Evolutionary conservation across 37 sponge, comb jelly and placozoan species (phyloP), one percentile per base, ranked within the genome.

Genomic region (Theonella swinhoei): DNA sequence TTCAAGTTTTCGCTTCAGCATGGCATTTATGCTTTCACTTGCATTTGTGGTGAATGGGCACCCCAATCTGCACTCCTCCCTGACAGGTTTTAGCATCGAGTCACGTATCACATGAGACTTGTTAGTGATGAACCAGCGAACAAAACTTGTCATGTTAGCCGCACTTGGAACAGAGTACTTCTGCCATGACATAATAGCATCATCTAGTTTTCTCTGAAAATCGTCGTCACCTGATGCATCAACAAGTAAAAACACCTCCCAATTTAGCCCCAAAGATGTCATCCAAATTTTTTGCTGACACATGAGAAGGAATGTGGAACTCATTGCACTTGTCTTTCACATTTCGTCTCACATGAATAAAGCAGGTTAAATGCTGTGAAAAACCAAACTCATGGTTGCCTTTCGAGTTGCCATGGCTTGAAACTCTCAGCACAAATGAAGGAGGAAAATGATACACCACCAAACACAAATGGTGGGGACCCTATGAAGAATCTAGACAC

Each of bases 61-160:
- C 34, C 83, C 83, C 19, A 82, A 64, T 4, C 83, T 75, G 73
- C 83, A 73, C 42, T 72, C 74, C 42, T 82, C 83, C 35, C 83
- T 4, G 11, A 82, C 83, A 29, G 41, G 19, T 5, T 4, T 3
- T 29, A 82, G 1, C 74, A 72, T 72, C 3, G 83, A 73, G 63
- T 62, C 64, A 22, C 47, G 64, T 25, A 82, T 72, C 7, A 58
- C 64, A 32, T 39, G 35, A 4, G 35, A 22, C 39, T 82, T 82
- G 75, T 60, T 28, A 3, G 39, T 36, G 4, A 9, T 1, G 28
- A n/a, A n/a, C n/a, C 17, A n/a, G n/a, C n/a, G n/a, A n/a, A n/a
- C n/a, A n/a, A n/a, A n/a, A n/a, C n/a, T n/a, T n/a, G n/a, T n/a
- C n/a, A n/a, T n/a, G n/a, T n/a, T n/a, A n/a, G n/a, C n/a, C n/a